Conservation (phyloP, 2,113 vertebrate species). For the Cynoglossus semilaevis region DNA sequence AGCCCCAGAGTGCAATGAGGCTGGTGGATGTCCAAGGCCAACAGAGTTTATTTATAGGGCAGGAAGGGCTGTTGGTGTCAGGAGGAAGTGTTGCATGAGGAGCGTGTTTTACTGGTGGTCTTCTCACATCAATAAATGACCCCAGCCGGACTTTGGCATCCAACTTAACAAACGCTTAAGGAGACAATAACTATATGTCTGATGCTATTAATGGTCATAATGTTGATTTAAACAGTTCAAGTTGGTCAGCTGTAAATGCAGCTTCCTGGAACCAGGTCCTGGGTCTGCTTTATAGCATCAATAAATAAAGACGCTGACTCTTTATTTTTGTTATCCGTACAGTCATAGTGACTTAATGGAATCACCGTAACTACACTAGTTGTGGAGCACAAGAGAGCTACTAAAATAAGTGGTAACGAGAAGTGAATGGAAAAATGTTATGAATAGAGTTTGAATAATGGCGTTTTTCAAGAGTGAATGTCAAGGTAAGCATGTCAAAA, state of each 20-base stretch:
- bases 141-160: slow-evolving; percentile 4
- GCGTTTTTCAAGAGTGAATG: neutral
- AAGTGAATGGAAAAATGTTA: slow-evolving; percentile 16
- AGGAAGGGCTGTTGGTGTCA: slow-evolving; percentile 67
- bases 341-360: slow-evolving; percentile 12
- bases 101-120: slow-evolving; percentile 51
- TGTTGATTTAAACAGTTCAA: neutral
- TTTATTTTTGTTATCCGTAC: too few relatives aligned
- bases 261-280: neutral
- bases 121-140: slow-evolving; percentile 31
- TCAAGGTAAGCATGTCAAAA: slow-evolving; percentile 1
- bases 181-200: neutral
- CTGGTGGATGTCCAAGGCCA: slow-evolving; percentile 56
- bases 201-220: neutral
- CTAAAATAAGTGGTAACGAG: slow-evolving; percentile 8
- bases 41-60: slow-evolving; percentile 66
- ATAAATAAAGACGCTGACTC: too few relatives aligned
- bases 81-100: slow-evolving; percentile 57
- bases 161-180: slow-evolving; percentile 4
- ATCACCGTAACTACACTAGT: slow-evolving; percentile 1
- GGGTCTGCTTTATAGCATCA: neutral
- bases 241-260: neutral
- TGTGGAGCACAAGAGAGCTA: slow-evolving; percentile 13
- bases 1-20: slow-evolving; percentile 35
- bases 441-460: neutral